These are phyloP conservation scores for Phalacrocorax pelagicus DNA, from an alignment of 2,113 vertebrate species.

Conservation along the genomic window DNA sequence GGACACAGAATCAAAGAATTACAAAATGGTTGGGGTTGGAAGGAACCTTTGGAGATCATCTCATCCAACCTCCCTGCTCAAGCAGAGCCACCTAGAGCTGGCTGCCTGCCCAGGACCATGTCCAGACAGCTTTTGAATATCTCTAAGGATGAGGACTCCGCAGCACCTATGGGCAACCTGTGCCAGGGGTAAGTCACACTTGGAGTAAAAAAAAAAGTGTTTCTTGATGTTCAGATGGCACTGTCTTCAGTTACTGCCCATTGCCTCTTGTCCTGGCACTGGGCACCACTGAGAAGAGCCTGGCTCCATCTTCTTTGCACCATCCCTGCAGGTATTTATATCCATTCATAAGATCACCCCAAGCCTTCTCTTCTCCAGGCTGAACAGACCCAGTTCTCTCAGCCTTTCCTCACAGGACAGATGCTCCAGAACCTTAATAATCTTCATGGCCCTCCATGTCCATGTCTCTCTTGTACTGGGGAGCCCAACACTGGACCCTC, in stretches of 20 bases:
- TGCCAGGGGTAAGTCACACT: not conserved
- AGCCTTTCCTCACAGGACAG: not conserved
- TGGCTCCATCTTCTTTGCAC: not conserved
- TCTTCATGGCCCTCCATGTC: fast-evolving
- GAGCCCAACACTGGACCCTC: not conserved
- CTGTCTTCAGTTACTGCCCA: not conserved
- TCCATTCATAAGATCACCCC: not conserved
- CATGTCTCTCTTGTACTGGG: not conserved
- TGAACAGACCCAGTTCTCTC: not conserved
- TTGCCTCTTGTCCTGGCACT: not conserved
- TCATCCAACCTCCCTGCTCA: not conserved
- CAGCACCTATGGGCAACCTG: not conserved
- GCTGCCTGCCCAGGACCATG: not conserved
- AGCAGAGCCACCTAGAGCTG: not conserved
- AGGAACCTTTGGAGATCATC: not conserved
- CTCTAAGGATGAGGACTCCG: not conserved
- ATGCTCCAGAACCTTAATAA: not conserved
- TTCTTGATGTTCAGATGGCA: not conserved
- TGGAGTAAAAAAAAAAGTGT: not conserved
- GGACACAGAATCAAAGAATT: not conserved
- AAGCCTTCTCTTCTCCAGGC: not conserved
- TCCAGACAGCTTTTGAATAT: not conserved
- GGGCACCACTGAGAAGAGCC: not conserved
- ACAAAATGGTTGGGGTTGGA: not conserved
- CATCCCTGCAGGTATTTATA: not conserved